Base-by-base conservation (phyloP, 1,140 invertebrate species). In the Olivierus martensii region DNA sequence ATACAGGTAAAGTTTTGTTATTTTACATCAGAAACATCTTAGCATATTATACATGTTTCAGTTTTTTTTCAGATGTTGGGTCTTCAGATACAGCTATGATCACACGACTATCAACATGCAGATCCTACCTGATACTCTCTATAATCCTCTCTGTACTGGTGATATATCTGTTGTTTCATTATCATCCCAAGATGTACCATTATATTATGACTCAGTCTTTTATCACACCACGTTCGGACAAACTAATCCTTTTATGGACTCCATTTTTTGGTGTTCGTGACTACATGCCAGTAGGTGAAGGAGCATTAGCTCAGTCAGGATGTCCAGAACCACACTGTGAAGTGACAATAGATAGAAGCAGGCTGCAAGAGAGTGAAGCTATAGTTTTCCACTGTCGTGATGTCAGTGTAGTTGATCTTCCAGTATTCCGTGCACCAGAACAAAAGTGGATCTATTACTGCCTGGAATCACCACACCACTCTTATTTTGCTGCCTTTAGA, bases 361-460 rank as follows among this genome's bases (percentile, higher is more conserved):
- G 17, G 9, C 35, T 57, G 2, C 1, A 17, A 14, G 15, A 39
- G 5, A 52, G 49, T 12, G 58, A 62, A 17, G 55, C 60, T 36
- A 36, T 62, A 17, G 39, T 62, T 12, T 62, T 62, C 41, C 61
- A 62, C 37, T 48, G 44, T 48, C 35, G 56, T n/a, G 62, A 63
- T 42, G 51, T 62, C 41, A 37, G 52, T 7, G 3, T 56, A 4
- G 39, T 37, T 22, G 63, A 62, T 36, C 22, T 68, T 34, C 75
- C 75, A 6, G 38, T 52, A 18, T n/a, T 50, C 0, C 63, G 74
- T 37, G 61, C 60, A 11, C 46, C 59, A 0, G 58, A 66, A 42
- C 78, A 80, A 60, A 69, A 73, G 17, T 80, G 78, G 78, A 70
- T 79, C 1, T 79, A 78, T 55, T 62, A 78, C 11, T 77, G 71